Conservation (phyloP, 1,140 invertebrate genomes). For the Nasonia giraulti region DNA sequence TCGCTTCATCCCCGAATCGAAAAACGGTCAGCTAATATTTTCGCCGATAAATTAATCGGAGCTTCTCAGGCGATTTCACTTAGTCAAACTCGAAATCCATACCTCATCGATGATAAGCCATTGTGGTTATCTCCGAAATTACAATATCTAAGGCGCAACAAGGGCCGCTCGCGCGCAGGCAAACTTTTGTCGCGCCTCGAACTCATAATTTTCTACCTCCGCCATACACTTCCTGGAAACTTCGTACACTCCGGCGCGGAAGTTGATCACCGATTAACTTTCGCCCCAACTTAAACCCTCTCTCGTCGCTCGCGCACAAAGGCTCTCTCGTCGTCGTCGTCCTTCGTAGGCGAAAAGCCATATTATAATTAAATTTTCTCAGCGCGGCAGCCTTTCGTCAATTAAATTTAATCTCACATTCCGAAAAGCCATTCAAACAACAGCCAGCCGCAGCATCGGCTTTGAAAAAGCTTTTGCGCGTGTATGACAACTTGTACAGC, state of each 20-base stretch:
- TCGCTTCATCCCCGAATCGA: neutral
- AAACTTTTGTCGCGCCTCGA: neutral
- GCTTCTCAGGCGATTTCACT: no score
- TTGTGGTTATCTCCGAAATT: neutral
- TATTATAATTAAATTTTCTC: neutral
- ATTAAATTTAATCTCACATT: no score
- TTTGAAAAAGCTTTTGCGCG: neutral
- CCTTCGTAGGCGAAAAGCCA: neutral
- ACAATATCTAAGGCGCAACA: neutral
- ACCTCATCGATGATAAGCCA: neutral
- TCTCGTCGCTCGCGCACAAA: no score
- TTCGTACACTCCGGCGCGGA: neutral
- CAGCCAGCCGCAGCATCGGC: no score
- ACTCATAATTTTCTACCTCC: conserved; percentile 1
- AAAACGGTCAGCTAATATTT: neutral
- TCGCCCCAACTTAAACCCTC: neutral
- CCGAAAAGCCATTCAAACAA: no score
- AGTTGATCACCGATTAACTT: neutral
- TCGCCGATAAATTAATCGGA: neutral
- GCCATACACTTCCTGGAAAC: neutral
- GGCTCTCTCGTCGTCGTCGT: neutral
- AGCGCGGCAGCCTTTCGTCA: no score
- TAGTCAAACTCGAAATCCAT: neutral
- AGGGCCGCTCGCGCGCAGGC: neutral
- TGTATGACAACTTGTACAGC: neutral